phyloP scores from a whole-genome alignment of 2,113 vertebrate species.

The Empidonax traillii region DNA sequence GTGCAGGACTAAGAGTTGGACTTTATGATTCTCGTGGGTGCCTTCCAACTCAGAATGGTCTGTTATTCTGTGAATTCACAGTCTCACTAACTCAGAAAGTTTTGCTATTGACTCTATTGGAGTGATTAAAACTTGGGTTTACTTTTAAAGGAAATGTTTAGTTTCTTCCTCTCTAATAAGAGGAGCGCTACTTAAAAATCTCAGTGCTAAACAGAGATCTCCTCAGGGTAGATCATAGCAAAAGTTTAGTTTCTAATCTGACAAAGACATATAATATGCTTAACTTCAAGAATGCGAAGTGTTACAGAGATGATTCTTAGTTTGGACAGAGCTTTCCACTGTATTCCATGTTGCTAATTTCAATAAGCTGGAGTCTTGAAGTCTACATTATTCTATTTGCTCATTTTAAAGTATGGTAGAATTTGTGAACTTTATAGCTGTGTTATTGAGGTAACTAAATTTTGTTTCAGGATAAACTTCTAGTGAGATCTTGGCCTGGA shows the following conservation, averaged over 20 bases:
- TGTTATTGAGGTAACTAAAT: not conserved
- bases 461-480: not conserved
- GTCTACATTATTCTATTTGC: not conserved
- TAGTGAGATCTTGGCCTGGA: not conserved
- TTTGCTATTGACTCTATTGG: not conserved
- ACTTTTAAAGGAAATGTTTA: not conserved
- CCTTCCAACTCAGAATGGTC: not conserved
- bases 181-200: not conserved
- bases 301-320: not conserved
- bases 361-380: not conserved
- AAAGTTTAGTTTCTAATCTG: not conserved
- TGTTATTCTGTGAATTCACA: not conserved
- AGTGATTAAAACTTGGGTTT: not conserved
- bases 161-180: not conserved
- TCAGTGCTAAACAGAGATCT: not conserved
- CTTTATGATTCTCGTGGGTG: accelerated
- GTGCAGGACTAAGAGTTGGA: not conserved
- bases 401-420: not conserved
- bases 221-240: not conserved
- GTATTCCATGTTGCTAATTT: not conserved
- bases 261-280: not conserved
- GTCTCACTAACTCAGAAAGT: not conserved
- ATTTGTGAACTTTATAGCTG: not conserved
- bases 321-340: not conserved
- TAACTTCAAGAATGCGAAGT: not conserved